A percentile compares a stretch with the other conserved stretches of the same genome.
These are phyloP conservation scores for Melanotaenia duboulayi DNA, from an alignment of 2,113 vertebrate genomes.

Conservation along the genomic window DNA sequence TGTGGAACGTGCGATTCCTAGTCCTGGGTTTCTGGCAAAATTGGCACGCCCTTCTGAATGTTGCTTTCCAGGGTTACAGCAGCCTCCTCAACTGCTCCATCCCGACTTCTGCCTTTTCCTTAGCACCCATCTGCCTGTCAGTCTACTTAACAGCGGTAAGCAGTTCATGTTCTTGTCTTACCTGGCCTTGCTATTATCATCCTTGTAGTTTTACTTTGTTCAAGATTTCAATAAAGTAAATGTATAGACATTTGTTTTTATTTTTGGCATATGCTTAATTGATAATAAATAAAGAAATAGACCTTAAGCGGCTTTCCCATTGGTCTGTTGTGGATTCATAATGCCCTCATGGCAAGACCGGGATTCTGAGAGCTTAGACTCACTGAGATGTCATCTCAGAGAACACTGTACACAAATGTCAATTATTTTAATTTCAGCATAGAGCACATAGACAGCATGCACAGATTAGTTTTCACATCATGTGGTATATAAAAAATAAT, in stretches of 20 bases:
- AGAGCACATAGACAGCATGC: neutral
- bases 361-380: no score
- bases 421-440: no score
- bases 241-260: neutral
- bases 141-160: constrained; percentile 79
- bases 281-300: neutral
- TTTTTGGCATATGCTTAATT: neutral
- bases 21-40: constrained; percentile 52
- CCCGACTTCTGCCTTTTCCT: constrained; percentile 82
- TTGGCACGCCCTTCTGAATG: constrained; percentile 36
- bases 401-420: no score
- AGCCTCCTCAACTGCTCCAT: constrained; percentile 27
- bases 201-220: neutral
- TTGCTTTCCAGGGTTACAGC: constrained; percentile 14
- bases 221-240: neutral
- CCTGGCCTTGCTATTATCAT: neutral
- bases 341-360: no score
- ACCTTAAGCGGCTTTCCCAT: no score
- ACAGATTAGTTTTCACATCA: neutral
- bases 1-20: constrained; percentile 62
- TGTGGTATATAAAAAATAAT: no score
- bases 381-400: no score
- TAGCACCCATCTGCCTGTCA: constrained; percentile 80
- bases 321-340: no score
- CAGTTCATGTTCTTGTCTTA: neutral